A percentile compares a stretch with the other conserved stretches of the same genome.
Conservation (phyloP, 1,140 invertebrate genomes). For the Aphelinus certus region DNA sequence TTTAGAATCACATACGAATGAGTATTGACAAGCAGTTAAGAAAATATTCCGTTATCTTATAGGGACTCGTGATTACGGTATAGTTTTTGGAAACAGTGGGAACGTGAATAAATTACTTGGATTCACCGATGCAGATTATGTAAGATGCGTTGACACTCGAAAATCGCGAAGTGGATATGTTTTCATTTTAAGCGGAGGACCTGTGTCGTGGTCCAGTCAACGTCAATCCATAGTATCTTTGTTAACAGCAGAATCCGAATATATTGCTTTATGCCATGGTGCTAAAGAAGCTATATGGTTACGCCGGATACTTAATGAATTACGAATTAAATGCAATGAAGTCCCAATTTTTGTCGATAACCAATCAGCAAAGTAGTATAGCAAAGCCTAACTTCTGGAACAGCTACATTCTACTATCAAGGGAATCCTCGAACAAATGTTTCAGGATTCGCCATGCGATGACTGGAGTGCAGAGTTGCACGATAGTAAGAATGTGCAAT, state of each 20-base stretch:
- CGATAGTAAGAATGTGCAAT: too few relatives aligned
- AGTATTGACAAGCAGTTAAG: conserved; percentile 39
- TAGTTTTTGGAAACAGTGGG: conserved; percentile 10
- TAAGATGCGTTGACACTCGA: conserved; percentile 8
- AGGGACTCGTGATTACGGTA: conserved; percentile 23
- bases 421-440: too few relatives aligned
- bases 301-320: conserved; percentile 16
- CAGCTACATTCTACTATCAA: too few relatives aligned
- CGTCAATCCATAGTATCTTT: conserved; percentile 28
- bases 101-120: neutral
- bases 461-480: too few relatives aligned
- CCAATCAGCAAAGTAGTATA: neutral
- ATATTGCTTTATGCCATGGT: conserved; percentile 30
- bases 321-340: conserved; percentile 3
- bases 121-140: conserved; percentile 15
- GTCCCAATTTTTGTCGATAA: conserved; percentile 21
- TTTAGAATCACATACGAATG: conserved; percentile 11
- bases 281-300: conserved; percentile 38
- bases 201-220: conserved; percentile 11
- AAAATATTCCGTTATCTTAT: conserved; percentile 36
- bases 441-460: too few relatives aligned
- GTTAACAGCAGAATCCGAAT: conserved; percentile 40
- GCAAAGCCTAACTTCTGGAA: too few relatives aligned
- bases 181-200: conserved; percentile 3
- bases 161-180: conserved; percentile 12